phyloP scores from a whole-genome alignment of 2,888 invertebrate genomes.

The Melieria crassipennis region DNA sequence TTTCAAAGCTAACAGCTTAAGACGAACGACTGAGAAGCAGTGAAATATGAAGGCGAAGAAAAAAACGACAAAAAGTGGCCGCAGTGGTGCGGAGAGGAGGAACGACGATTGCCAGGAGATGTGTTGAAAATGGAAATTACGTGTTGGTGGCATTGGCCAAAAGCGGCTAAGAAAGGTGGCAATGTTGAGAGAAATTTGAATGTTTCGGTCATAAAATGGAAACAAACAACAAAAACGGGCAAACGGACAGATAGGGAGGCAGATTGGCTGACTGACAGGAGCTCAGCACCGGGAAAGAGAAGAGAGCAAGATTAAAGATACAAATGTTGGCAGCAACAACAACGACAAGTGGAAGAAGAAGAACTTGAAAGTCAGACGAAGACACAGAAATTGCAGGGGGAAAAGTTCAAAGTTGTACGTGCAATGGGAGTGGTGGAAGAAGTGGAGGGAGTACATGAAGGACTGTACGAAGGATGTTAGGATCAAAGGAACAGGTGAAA shows the following conservation, averaged over 20 bases:
- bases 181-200: background rate
- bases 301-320: background rate
- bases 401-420: background rate
- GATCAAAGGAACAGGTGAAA: background rate
- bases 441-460: background rate
- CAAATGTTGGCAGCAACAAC: background rate
- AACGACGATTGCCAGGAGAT: background rate
- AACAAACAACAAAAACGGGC: background rate
- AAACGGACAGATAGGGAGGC: too few species aligned
- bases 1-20: background rate
- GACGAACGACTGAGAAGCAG: background rate
- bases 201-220: background rate
- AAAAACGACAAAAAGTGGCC: background rate
- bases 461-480: background rate
- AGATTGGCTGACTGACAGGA: too few species aligned
- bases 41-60: background rate
- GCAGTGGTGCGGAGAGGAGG: too few species aligned
- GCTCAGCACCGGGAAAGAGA: background rate
- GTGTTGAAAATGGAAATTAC: too few species aligned
- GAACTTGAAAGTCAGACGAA: background rate
- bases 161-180: too few species aligned
- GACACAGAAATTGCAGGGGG: background rate
- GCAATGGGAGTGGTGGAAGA: background rate
- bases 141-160: too few species aligned
- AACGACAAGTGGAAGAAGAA: background rate